Evolutionary conservation across 2,113 vertebrate genomes (phyloP), one percentile per base, ranked within the genome.

Genomic region (Dendropsophus ebraccatus): DNA sequence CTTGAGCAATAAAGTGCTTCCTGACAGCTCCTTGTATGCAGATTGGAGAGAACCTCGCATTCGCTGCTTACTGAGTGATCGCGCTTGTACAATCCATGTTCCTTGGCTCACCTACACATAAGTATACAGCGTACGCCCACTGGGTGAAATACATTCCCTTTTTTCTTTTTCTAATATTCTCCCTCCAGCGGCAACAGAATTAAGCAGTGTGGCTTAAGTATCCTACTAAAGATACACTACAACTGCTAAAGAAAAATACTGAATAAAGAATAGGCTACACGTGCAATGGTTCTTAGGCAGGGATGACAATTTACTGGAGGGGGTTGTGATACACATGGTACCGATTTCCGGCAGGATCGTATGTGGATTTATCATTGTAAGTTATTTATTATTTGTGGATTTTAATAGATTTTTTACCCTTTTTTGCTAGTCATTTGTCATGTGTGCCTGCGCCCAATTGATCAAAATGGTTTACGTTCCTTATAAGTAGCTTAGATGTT

Each of bases 1-100:
- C 0, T 70, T 50, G 81, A 70, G 62, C 50, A 28, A 45, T 82
- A 82, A 69, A 82, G 62, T 82, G 80, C 80, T 69, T 82, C 45
- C 60, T 67, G 45, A 13, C 45, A 11, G 62, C 60, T 67, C 19
- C n/a, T n/a, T 52, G 28, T n/a, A 54, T 72, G 28, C 14, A 70
- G 47, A 70, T 72, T 47, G 81, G 50, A 82, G 1, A 58, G 32
- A 56, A 80, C 35, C 77, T 80, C 35, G 10, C 7, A 60, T 80
- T 80, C 45, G 1, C 23, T 12, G 30, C n/a, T 49, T 25, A 50
- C 37, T 49, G 45, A 49, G 41, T 28, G 72, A 75, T 75, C 76
- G n/a, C n/a, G n/a, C n/a, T 58, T 4, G 74, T 21, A 30, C 45
- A 76, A 37, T 69, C 65, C 62, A 65, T 28, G n/a, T 50, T 49